Evolutionary conservation across 1,140 invertebrate species (phyloP).

Genomic region (Drosophila arawakana): DNA sequence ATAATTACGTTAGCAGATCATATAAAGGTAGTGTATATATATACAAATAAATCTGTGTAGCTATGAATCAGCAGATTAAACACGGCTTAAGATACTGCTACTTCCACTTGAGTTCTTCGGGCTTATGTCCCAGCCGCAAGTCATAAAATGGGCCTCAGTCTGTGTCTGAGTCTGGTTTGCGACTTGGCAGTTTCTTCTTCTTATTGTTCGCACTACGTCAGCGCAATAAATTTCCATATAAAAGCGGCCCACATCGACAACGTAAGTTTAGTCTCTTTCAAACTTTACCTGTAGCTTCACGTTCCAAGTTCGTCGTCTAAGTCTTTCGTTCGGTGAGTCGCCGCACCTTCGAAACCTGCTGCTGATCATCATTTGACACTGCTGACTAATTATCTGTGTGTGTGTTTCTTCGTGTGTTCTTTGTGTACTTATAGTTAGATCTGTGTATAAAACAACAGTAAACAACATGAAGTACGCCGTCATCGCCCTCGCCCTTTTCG

Average conservation of each 20-base stretch:
- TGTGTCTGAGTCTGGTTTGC: constrained; percentile 17
- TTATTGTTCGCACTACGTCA: constrained; percentile 67
- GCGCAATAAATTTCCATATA: constrained; percentile 74
- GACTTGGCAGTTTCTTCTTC: constrained; percentile 44
- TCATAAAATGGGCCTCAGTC: constrained; percentile 7
- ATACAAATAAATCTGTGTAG: background rate
- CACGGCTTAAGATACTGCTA: background rate
- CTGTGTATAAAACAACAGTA: background rate
- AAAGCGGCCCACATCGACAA: constrained; percentile 47
- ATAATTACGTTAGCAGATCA: background rate
- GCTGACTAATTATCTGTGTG: constrained; percentile 26
- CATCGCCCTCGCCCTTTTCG: constrained; percentile 61
- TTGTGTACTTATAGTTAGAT: constrained; percentile 32
- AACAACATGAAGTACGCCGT: constrained; percentile 65
- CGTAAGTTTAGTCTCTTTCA: constrained; percentile 69
- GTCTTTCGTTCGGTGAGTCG: constrained; percentile 58
- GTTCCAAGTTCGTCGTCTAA: constrained; percentile 51
- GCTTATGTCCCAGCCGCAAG: constrained; percentile 19
- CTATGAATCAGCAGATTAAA: constrained; percentile 6
- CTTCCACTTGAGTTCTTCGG: constrained; percentile 25
- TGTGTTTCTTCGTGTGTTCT: constrained; percentile 19
- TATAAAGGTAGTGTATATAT: background rate
- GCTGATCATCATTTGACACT: background rate
- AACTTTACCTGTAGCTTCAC: constrained; percentile 47
- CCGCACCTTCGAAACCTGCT: background rate